Percentiles rank a stretch among this genome's conserved stretches.
Conservation (phyloP, 2,113 vertebrate species). For the Butorides virescens region DNA sequence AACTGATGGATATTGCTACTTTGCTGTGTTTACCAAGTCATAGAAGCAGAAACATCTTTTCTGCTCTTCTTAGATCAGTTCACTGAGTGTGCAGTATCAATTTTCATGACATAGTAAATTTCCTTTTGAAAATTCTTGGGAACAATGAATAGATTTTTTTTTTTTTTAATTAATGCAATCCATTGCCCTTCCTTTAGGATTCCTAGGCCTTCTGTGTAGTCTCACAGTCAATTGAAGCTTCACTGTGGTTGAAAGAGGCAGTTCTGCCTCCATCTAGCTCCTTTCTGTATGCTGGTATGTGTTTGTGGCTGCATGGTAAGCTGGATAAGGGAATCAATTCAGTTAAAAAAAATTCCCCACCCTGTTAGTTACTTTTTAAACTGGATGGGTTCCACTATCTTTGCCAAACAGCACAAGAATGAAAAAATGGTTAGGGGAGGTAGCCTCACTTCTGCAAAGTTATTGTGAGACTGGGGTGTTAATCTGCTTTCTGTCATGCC, state of each 20-base stretch:
- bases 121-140: background rate
- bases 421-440: background rate
- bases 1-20: background rate
- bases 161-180: background rate
- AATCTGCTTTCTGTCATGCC: background rate
- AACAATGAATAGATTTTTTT: background rate
- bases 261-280: constrained; percentile 34
- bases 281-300: constrained; percentile 31
- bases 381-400: background rate
- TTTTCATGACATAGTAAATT: background rate
- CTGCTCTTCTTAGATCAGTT: background rate
- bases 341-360: background rate
- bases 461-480: background rate
- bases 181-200: constrained; percentile 42
- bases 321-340: constrained; percentile 24
- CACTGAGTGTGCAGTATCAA: background rate
- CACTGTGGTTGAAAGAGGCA: constrained; percentile 42
- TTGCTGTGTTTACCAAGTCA: background rate
- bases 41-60: background rate
- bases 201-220: constrained; percentile 46
- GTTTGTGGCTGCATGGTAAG: constrained; percentile 6
- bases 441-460: background rate
- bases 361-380: background rate
- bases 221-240: constrained; percentile 46
- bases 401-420: background rate